Evolutionary conservation across 2,113 vertebrate species (phyloP), one percentile per base, ranked within the genome.

Genomic region (Athene noctua): DNA sequence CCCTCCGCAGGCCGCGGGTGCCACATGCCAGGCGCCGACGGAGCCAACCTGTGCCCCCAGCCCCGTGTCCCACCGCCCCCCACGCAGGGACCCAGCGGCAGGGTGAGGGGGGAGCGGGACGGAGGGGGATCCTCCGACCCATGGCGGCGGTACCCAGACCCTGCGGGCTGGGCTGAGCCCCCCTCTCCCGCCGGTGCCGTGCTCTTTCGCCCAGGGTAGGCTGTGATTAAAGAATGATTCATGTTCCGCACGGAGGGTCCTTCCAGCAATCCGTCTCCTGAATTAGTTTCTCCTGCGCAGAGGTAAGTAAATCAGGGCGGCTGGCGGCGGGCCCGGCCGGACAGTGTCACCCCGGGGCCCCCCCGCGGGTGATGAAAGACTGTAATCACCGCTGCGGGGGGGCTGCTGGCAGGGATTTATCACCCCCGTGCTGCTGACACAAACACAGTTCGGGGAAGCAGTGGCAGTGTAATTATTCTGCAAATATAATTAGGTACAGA

Each of bases 221-320:
- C 97, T 98, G 97, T 98, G 98, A 98, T 98, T 99, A 98, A 98
- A 98, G 98, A 98, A 98, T 98, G 98, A 99, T 98, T 99, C 98
- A 98, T 97, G 96, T 92, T 92, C 36, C 58, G 94, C 96, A 77
- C 66, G 61, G 96, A 97, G 98, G 97, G 96, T 97, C 98, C 96
- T 97, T 97, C 95, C 97, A 97, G 98, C 96, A 96, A 98, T 98
- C 98, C 46, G 83, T 98, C 98, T 98, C 94, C 87, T 95, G 97
- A 97, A 98, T 98, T 95, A 97, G 97, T 92, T 98, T 98, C 98
- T 98, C 89, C 97, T 29, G 86, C 11, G 94, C 97, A 86, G 97
- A 96, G 96, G 98, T 97, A 97, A 98, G 98, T 98, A 98, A 98
- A 98, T 98, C 98, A 98, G 97, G 95, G 94, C 79, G 79, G 97